Evolutionary conservation across 2,888 invertebrate species (phyloP).

Genomic region (Sepioteuthis lessoniana): DNA sequence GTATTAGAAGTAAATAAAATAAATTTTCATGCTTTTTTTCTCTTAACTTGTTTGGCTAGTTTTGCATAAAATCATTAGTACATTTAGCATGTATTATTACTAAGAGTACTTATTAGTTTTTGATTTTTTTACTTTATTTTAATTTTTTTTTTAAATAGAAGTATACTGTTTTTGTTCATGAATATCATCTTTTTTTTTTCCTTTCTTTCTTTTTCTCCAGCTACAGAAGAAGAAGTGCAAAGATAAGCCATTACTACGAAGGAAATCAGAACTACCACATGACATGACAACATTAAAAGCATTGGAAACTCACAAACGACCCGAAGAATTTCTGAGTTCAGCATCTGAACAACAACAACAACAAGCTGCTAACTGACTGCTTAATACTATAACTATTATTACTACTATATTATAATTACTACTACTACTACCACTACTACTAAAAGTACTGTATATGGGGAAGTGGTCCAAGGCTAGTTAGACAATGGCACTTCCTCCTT

Average conservation of each 20-base stretch:
- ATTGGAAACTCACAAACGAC: conserved; percentile 90
- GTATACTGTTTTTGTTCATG: no score
- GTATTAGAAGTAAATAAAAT: no score
- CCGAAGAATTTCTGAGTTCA: conserved; percentile 88
- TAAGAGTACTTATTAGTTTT: no score
- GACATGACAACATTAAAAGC: conserved; percentile 93
- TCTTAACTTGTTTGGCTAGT: no score
- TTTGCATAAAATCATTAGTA: no score
- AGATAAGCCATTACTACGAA: conserved; percentile 90
- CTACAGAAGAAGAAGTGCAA: conserved; percentile 75
- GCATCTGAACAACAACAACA: conserved; percentile 58
- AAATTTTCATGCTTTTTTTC: no score
- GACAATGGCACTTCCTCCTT: conserved; percentile 42
- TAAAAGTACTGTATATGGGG: conserved; percentile 43
- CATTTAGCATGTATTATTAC: no score
- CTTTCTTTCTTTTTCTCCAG: conserved; percentile 52
- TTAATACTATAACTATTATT: conserved; percentile 36
- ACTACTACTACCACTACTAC: neutral
- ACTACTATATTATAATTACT: neutral
- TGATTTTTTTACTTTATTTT: no score
- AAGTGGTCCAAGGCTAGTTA: conserved; percentile 46
- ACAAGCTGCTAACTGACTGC: conserved; percentile 51
- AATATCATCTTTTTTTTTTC: neutral
- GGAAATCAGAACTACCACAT: conserved; percentile 95
- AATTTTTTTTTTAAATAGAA: no score